Evolutionary conservation across 1,140 invertebrate species (phyloP), one percentile per base, ranked within the genome.

Genomic region (Halictus rubicundus): DNA sequence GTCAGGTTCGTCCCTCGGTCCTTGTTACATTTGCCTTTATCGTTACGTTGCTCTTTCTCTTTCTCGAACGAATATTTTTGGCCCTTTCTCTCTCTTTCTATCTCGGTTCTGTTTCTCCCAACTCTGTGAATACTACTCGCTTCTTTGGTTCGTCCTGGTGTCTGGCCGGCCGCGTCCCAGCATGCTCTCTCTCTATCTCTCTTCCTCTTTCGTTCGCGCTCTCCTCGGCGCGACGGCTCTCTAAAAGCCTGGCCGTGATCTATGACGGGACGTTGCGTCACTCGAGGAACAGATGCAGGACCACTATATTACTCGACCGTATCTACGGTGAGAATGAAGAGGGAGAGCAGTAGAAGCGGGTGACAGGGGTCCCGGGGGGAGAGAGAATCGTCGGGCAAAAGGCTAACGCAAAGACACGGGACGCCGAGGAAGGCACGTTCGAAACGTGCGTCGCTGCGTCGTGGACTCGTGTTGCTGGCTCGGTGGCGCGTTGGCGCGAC

Each of bases 241-340:
- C 90, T 91, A 92, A 92, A 91, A 92, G 90, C 91, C 87, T 86
- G 89, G 88, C 87, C 89, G 90, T 92, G 91, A 92, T 92, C 90
- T 93, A 93, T 93, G 90, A 91, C 92, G 89, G 91, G 89, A 92
- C 92, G 92, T 93, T 93, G 91, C 92, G 91, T 93, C 92, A 92
- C 90, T 92, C 90, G 89, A 89, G 88, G 91, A 93, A 92, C 92
- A 93, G 92, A 93, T 93, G 92, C 92, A 93, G 90, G 89, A 91
- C 91, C 93, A 91, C 91, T 93, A 93, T 93, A 93, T 93, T 93
- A 92, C 90, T 90, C 89, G 83, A 85, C 82, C 89, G 90, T 93
- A 91, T 92, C 90, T 92, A 87, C 75, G 57, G 81, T 83, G 84
- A 79, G 85, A 87, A 86, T 80, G 68, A 69, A 70, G 77, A 82